Evolutionary conservation across 2,888 invertebrate genomes (phyloP), one percentile per base, ranked within the genome.

Genomic region (Mesochorus sp.): DNA sequence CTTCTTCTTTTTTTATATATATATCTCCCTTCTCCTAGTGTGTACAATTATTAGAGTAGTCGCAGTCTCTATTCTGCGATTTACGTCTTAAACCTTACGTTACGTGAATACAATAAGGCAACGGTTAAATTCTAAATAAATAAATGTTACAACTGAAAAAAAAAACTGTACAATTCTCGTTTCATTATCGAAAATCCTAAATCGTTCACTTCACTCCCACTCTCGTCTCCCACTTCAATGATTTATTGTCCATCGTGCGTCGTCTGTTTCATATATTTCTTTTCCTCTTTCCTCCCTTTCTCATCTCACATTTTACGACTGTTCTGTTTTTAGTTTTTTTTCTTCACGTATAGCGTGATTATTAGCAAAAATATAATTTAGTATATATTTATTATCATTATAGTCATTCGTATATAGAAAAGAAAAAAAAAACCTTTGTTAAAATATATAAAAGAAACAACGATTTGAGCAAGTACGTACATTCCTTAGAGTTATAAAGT

Each of bases 381-480:
- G 87, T 86, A 81, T n/a, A n/a, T 80, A 84, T 84, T 84, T 85
- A 83, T 85, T 80, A 76, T 86, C n/a, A n/a, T 83, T 83, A 84
- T 84, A 84, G 81, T 86, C 83, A 82, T 86, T 72, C 79, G 86
- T 85, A 86, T 84, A 88, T 49, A 51, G 28, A 51, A 39, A 19
- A 26, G 26, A 17, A 85, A 82, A 17, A 34, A 14, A 57, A 57
- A 88, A 89, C 86, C 87, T 86, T 88, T 72, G 83, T 89, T 88
- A 89, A 89, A 89, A 88, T 89, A 87, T 90, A 85, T 87, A 88
- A 87, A 88, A 88, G 88, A 89, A 89, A 89, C 86, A 90, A 89
- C 89, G 89, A 88, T 88, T 89, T 88, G 88, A 89, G 88, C 88
- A 88, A 89, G 86, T 86, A 87, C 85, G 85, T 88, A 87, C 87